Base-by-base conservation (phyloP, 1,140 invertebrate species). In the Trichogramma pretiosum region DNA sequence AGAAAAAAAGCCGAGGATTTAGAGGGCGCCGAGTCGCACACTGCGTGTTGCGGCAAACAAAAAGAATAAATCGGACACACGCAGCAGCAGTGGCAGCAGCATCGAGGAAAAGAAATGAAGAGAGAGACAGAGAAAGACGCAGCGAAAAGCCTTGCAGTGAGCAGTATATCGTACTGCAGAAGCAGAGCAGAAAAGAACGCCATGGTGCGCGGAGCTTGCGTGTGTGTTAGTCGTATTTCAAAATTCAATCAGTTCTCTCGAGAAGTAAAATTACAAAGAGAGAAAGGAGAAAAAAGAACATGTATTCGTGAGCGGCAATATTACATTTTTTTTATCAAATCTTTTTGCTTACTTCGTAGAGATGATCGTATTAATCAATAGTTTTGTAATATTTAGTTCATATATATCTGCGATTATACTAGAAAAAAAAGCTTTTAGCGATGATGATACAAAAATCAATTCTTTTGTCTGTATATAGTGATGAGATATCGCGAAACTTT, bases 161-260 rank as follows among this genome's bases (percentile, higher is more conserved):
- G 17, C 13, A 3, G n/a, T n/a, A n/a, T n/a, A n/a, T n/a, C n/a
- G n/a, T n/a, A n/a, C n/a, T n/a, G n/a, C n/a, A n/a, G n/a, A n/a
- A 28, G 24, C 24, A 11, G 11, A 7, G 5, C 24, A 28, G 24
- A 7, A 11, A 28, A 28, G 11, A 28, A 28, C 5, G 24, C 11
- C 5, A 28, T 7, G 11, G 11, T 28, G 5, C 5, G 11, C 11
- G 5, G 24, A 7, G 24, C 24, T 28, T 11, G 11, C 24, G 11
- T 28, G 5, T 11, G 24, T 28, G 5, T 5, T 11, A 28, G 46
- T 19, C 35, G 26, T 46, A 53, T 50, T 49, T 53, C 46, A 53
- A 53, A 49, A 50, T 53, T 54, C 52, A 50, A 50, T 54, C 42
- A 46, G 48, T 50, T 50, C 44, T n/a, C n/a, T n/a, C n/a, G n/a